phyloP scores from a whole-genome alignment of 2,888 invertebrate genomes.

The Lapara coniferarum region DNA sequence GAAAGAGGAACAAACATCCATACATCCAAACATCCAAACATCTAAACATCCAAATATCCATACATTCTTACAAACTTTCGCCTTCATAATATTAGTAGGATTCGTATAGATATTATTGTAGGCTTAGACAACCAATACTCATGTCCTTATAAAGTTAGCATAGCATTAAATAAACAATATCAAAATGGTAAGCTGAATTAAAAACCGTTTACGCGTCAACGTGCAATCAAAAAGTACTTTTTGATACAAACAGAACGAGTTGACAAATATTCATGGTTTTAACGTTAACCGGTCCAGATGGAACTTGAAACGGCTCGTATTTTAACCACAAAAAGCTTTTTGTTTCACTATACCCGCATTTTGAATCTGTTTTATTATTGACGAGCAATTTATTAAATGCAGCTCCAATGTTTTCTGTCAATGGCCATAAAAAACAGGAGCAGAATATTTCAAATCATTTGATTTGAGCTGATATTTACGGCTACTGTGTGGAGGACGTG shows the following conservation, averaged over 20 bases:
- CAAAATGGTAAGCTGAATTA: not conserved
- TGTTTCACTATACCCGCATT: not conserved
- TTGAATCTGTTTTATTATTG: not conserved
- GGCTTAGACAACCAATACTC: no score
- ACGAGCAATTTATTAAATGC: slow-evolving; percentile 13
- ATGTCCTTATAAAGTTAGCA: no score
- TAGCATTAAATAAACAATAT: not conserved
- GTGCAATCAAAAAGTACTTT: not conserved
- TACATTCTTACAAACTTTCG: no score
- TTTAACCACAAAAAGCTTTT: slow-evolving; percentile 20
- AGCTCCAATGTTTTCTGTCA: not conserved
- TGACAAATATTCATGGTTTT: slow-evolving; percentile 11
- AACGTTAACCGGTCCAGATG: not conserved
- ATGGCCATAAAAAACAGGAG: no score
- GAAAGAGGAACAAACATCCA: no score
- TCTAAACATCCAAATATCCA: no score
- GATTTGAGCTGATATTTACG: no score
- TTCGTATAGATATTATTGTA: no score
- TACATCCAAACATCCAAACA: no score
- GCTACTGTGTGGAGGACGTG: no score
- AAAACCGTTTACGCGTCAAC: not conserved
- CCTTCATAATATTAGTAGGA: no score
- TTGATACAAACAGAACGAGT: not conserved
- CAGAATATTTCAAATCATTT: no score
- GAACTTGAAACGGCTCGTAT: not conserved